Conservation (phyloP, 2,888 invertebrate genomes). For the Tethea ocularis region DNA sequence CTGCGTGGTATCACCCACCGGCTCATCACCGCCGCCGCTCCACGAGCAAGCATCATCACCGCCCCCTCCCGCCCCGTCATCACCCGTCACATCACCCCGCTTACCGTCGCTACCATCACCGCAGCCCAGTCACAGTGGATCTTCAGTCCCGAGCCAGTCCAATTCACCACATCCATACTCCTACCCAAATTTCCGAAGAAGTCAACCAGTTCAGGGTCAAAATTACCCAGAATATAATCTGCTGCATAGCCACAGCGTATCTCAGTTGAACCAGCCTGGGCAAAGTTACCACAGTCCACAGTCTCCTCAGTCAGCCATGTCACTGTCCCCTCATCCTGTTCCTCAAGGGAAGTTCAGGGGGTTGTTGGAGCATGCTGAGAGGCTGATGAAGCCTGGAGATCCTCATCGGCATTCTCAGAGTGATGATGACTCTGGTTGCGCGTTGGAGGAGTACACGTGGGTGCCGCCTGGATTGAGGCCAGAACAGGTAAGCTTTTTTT, state of each 20-base stretch:
- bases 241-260: slow-evolving; percentile 62
- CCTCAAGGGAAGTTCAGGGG: slow-evolving; percentile 76
- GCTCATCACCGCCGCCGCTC: slow-evolving; percentile 72
- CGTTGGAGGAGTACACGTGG: slow-evolving; percentile 99
- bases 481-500: slow-evolving; percentile 90
- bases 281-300: slow-evolving; percentile 60
- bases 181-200: slow-evolving; percentile 67
- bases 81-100: slow-evolving; percentile 65
- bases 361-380: slow-evolving; percentile 79
- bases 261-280: slow-evolving; percentile 58
- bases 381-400: slow-evolving; percentile 86
- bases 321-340: slow-evolving; percentile 73
- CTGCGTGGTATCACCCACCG: slow-evolving; percentile 86
- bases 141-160: slow-evolving; percentile 67
- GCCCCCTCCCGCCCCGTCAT: slow-evolving; percentile 69
- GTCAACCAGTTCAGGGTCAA: slow-evolving; percentile 53
- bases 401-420: slow-evolving; percentile 95
- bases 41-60: slow-evolving; percentile 68
- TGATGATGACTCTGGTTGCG: slow-evolving; percentile 99
- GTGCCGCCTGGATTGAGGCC: slow-evolving; percentile 97
- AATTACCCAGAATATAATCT: slow-evolving; percentile 60
- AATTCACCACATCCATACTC: slow-evolving; percentile 74
- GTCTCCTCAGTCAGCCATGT: slow-evolving; percentile 76
- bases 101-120: slow-evolving; percentile 66
- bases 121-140: slow-evolving; percentile 71